These are phyloP conservation scores for Dinocampus coccinellae DNA, from an alignment of 2,888 invertebrate genomes.

Conservation along the genomic window DNA sequence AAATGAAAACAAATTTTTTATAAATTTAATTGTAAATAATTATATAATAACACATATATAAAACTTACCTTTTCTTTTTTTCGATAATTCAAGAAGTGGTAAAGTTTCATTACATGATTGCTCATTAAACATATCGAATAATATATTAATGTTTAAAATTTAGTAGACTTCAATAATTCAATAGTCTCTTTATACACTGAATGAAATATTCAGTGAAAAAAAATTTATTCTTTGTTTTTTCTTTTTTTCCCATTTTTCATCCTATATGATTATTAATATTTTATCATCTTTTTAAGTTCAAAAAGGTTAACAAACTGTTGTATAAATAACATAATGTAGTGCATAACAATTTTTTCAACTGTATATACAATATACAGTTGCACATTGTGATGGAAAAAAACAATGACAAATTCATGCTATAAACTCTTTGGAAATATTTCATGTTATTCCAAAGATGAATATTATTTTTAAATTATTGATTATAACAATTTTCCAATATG, in stretches of 20 bases:
- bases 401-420: neutral
- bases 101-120: neutral
- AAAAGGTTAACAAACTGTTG: neutral
- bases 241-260: neutral
- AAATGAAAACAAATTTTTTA: neutral
- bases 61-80: conserved; percentile 5
- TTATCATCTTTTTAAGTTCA: conserved; percentile 17
- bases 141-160: neutral
- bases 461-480: no score
- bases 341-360: neutral
- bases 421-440: no score
- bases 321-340: neutral
- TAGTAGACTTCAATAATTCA: neutral
- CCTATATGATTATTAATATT: conserved; percentile 9
- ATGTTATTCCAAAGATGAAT: no score
- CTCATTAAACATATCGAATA: neutral
- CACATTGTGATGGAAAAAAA: neutral
- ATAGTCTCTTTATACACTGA: neutral
- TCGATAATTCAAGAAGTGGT: conserved; percentile 10
- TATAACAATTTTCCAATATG: no score
- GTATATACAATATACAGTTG: neutral
- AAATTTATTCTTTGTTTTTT: neutral
- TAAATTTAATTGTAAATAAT: neutral
- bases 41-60: neutral
- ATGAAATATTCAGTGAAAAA: neutral